Base-by-base conservation (phyloP, 2,888 invertebrate species). In the Schizaphis graminum region DNA sequence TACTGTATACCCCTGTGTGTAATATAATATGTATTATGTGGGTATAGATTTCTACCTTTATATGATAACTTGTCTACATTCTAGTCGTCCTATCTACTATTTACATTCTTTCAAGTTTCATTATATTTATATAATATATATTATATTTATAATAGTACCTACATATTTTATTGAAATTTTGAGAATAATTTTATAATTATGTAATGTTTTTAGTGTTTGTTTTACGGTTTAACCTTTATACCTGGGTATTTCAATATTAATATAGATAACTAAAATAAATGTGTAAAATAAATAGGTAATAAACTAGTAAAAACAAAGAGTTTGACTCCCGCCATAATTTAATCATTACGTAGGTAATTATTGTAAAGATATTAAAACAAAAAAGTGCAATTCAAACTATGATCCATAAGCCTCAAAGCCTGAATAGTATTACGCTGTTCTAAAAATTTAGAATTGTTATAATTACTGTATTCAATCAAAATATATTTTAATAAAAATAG, bases 161-260 rank as follows among this genome's bases (percentile, higher is more conserved):
- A 44, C 41, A 44, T 44, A 61, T 24, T 67, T 57, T n/a, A 67
- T 67, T 67, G 1, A 13, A 4, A n/a, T 77, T 21, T 77, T 21
- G 7, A 77, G 35, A 35, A 77, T 77, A 77, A 35, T 77, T 35
- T 21, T 21, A 77, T 77, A 77, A 35, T 8, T 77, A 35, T 21
- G 8, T 35, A 35, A 21, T 35, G 21, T 35, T 16, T 35, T 77
- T 77, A 77, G 35, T 77, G 35, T 35, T 77, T 77, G 8, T 77
- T n/a, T n/a, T n/a, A n/a, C n/a, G n/a, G n/a, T n/a, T 77, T 77
- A 77, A 77, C 35, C 77, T 77, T 77, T 77, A 35, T 77, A 77
- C 35, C 8, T 77, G 0, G 53, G 21, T 21, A 35, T 77, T 35
- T 35, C 21, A 77, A 77, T 77, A 77, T 77, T 77, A 77, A 24